phyloP scores from a whole-genome alignment of 2,888 invertebrate genomes.

The Hemicrepidius hirtus region DNA sequence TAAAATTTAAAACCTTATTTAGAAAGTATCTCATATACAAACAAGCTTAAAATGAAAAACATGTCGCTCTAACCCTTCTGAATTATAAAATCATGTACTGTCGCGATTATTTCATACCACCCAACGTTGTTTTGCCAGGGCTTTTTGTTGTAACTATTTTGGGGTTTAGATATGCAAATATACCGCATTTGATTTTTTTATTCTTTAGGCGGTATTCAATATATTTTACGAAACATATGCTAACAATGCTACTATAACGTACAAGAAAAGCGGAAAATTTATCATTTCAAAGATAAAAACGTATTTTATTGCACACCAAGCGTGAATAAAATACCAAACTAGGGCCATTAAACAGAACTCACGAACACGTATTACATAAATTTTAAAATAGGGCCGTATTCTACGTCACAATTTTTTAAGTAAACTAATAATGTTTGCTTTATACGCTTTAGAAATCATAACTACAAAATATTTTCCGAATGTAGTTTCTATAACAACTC shows the following conservation, averaged over 20 bases:
- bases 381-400: constrained; percentile 21
- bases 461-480: not conserved
- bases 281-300: constrained; percentile 40
- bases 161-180: constrained; percentile 20
- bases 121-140: not conserved
- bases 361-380: constrained; percentile 39
- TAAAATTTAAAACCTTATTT: not conserved
- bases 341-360: constrained; percentile 32
- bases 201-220: constrained; percentile 20
- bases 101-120: no score
- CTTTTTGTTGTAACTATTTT: constrained; percentile 11
- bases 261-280: constrained; percentile 30
- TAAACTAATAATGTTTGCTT: constrained; percentile 2
- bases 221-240: constrained; percentile 26
- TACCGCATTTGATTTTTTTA: constrained; percentile 11
- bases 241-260: constrained; percentile 20
- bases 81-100: no score
- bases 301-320: constrained; percentile 37
- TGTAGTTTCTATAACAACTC: not conserved
- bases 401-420: constrained; percentile 12
- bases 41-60: constrained; percentile 1
- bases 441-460: not conserved
- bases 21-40: constrained; percentile 1
- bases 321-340: constrained; percentile 39
- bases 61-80: not conserved